These are phyloP conservation scores for Euura saliciscinereae DNA, from an alignment of 1,140 invertebrate species.

Conservation along the genomic window DNA sequence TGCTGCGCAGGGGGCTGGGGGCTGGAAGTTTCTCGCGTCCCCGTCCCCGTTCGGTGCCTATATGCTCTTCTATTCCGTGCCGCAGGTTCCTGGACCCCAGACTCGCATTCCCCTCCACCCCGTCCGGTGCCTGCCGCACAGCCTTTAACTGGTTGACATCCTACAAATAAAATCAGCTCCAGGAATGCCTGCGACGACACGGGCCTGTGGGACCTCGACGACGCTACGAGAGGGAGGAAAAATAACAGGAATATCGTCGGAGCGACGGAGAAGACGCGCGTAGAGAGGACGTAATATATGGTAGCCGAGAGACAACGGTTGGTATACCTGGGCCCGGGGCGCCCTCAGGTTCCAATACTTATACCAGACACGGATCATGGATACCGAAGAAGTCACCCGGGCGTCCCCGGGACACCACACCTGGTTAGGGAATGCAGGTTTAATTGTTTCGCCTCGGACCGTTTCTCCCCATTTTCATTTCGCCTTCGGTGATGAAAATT, in stretches of 20 bases:
- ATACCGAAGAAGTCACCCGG: constrained; percentile 1
- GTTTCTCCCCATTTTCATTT: too few relatives aligned
- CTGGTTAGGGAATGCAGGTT: constrained; percentile 12
- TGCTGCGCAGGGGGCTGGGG: neutral
- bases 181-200: constrained; percentile 56
- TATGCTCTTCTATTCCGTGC: neutral
- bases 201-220: constrained; percentile 44
- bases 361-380: constrained; percentile 3
- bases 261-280: constrained; percentile 25
- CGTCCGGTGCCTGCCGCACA: constrained; percentile 27
- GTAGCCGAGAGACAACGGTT: constrained; percentile 46
- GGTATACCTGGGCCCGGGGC: constrained; percentile 25
- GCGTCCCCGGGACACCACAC: constrained; percentile 12
- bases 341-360: neutral
- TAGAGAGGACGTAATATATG: constrained; percentile 39
- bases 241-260: constrained; percentile 12
- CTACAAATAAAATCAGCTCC: constrained; percentile 59
- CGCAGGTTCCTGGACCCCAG: neutral
- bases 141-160: constrained; percentile 51
- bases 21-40: neutral
- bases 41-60: neutral
- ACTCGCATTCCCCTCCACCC: constrained; percentile 28
- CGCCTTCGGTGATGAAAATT: too few relatives aligned
- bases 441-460: constrained; percentile 7
- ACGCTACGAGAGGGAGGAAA: neutral